Evolutionary conservation across 2,888 invertebrate genomes (phyloP), one percentile per base, ranked within the genome.

Genomic region (Machimus atricapillus): DNA sequence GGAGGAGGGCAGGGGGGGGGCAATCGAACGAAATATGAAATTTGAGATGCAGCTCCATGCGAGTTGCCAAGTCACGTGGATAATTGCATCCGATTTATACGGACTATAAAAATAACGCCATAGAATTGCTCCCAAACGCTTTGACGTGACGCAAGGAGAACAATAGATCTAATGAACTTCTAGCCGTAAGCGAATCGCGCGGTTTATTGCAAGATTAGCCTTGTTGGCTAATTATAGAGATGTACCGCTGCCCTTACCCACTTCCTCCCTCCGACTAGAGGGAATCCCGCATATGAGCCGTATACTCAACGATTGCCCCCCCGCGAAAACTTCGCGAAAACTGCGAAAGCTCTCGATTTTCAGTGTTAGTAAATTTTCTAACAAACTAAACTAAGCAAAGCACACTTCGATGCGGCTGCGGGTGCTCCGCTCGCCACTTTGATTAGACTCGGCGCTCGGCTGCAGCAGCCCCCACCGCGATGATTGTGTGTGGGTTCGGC

Each of bases 171-270:
- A 74, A 46, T 58, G 74, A 85, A 74, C 27, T 85, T 73, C 85
- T 27, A 74, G 74, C 85, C 73, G 74, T 74, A 40, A 52, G 83
- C 40, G 31, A 73, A 82, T 43, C 83, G 66, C 58, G 86, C 73
- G 52, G 37, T 40, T 74, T 52, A 40, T 79, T 27, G 19, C 23
- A 37, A 87, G 74, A 76, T 89, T 89, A 89, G 88, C 89, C 89
- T 89, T 89, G 89, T 88, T 40, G 88, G 87, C 89, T 89, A 89
- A 89, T 89, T 89, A 89, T 88, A 89, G 89, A 87, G 87, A 89
- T 88, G 88, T 87, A 88, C 74, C 74, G 37, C 86, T 56, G 56
- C 86, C 77, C 86, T 77, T 77, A 23, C 86, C 27, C 52, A 52
- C 86, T 58, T 58, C 86, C 86, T 56, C 56, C 74, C 46, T 43